Conservation (phyloP, 2,797 vertebrate genomes). For the Paguma larvata region DNA sequence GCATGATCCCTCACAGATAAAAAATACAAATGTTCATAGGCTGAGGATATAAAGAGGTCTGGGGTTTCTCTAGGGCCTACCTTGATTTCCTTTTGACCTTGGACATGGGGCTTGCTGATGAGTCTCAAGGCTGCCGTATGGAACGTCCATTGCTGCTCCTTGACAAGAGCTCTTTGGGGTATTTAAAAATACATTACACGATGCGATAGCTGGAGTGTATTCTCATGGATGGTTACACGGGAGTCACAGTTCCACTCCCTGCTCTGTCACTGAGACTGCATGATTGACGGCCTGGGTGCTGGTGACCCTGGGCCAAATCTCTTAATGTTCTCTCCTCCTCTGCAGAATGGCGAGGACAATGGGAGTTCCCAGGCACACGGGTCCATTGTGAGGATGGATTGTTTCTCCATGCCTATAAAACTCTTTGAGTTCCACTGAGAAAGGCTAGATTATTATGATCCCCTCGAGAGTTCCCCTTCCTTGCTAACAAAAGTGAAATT, state of each 20-base stretch:
- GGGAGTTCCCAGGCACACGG: slow-evolving; percentile 35
- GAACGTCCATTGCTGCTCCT: slow-evolving; percentile 57
- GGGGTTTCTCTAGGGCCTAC: not conserved
- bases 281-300: slow-evolving; percentile 58
- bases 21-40: not conserved
- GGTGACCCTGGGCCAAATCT: slow-evolving; percentile 65
- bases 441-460: slow-evolving; percentile 46
- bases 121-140: not conserved
- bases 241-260: not conserved
- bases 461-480: slow-evolving; percentile 54
- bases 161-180: slow-evolving; percentile 33
- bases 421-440: slow-evolving; percentile 54
- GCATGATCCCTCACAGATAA: not conserved
- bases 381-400: slow-evolving; percentile 70
- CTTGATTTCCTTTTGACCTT: slow-evolving; percentile 59
- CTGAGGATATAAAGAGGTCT: not conserved
- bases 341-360: slow-evolving; percentile 43
- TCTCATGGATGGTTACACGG: not conserved
- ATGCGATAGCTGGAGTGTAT: not conserved
- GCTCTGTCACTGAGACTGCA: not conserved
- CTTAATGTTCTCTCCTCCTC: slow-evolving; percentile 61
- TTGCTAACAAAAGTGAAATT: slow-evolving; percentile 69
- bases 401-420: slow-evolving; percentile 64
- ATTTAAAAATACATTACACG: slow-evolving; percentile 69
- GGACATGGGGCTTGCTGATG: not conserved